A percentile compares a stretch with the other conserved stretches of the same genome.
These are phyloP conservation scores for Patagioenas fasciata DNA, from an alignment of 2,113 vertebrate genomes.

Conservation along the genomic window DNA sequence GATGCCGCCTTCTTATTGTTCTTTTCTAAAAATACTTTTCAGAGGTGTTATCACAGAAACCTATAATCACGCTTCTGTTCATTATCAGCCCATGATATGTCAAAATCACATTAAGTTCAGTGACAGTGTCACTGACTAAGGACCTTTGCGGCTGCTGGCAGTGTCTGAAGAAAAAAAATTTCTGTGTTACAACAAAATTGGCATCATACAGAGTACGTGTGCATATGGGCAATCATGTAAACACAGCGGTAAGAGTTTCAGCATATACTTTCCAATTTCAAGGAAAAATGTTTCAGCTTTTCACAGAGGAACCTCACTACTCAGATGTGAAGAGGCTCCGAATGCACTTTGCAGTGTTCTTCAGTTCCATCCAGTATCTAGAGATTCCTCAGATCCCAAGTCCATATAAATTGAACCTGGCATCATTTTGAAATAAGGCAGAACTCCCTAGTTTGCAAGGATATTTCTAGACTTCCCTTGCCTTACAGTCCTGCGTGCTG, in stretches of 20 bases:
- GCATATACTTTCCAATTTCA: neutral
- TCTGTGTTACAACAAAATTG: too few species aligned
- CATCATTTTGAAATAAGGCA: neutral
- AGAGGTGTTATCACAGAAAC: neutral
- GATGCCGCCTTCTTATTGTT: neutral
- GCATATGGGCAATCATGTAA: fast-evolving
- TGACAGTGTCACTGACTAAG: neutral
- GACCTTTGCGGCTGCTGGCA: neutral
- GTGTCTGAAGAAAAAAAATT: neutral
- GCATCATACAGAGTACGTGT: too few species aligned
- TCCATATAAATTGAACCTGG: neutral
- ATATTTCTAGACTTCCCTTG: neutral
- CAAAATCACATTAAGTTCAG: neutral
- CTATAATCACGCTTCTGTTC: neutral
- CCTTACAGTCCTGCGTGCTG: neutral
- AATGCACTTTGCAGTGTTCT: neutral
- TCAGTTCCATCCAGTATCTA: neutral
- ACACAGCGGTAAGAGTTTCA: neutral
- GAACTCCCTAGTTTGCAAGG: neutral
- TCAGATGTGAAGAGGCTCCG: neutral
- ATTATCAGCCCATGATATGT: neutral
- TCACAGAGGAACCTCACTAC: neutral
- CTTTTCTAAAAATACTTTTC: neutral
- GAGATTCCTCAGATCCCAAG: neutral
- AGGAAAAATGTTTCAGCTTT: neutral